Base-by-base conservation (phyloP, 2,888 invertebrate genomes). In the Drosophila barbarae region DNA sequence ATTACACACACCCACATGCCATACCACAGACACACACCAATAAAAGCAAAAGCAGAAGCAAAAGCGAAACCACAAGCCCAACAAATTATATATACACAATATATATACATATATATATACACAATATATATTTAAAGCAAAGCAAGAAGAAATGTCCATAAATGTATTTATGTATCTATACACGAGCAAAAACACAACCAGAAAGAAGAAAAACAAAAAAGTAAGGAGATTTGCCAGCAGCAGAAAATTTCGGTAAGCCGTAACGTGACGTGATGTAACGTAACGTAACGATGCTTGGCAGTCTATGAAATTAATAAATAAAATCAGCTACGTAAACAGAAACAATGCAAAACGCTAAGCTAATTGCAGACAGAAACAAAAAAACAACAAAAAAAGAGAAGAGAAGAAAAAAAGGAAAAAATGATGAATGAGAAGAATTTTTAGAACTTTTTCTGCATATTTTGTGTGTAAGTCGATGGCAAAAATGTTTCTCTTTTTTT, bases 91-190 rank as follows among this genome's bases (percentile, higher is more conserved):
- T 59, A 72, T 53, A 69, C 38, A 63, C 57, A 47, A 47, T 47
- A 67, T 49, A 66, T 50, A 52, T 47, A 50, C 32, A 69, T 36
- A 70, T 55, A 69, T 65, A 64, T 73, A 77, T 73, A 70, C 65
- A 73, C 63, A 69, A 56, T 74, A 74, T 74, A 82, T 74, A 78
- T 82, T 73, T 76, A 76, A 79, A 65, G 68, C 70, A 70, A 69
- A 61, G 49, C 49, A 61, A 61, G 56, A 77, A 64, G 77, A 76
- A 76, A 81, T 81, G 80, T 81, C 80, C 80, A 84, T 81, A 84
- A 84, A 85, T 85, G 84, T 82, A 80, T 81, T 85, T 85, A 82
- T 85, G 85, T 85, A 84, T 83, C 76, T 81, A 79, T 83, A 81
- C 85, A 84, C 80, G 71, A 80, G 71, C 46, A 64, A 42, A 42